A percentile compares a stretch with the other conserved stretches of the same genome.
These are phyloP conservation scores for Pteropus rufus DNA, from an alignment of 2,797 vertebrate genomes.

Conservation along the genomic window DNA sequence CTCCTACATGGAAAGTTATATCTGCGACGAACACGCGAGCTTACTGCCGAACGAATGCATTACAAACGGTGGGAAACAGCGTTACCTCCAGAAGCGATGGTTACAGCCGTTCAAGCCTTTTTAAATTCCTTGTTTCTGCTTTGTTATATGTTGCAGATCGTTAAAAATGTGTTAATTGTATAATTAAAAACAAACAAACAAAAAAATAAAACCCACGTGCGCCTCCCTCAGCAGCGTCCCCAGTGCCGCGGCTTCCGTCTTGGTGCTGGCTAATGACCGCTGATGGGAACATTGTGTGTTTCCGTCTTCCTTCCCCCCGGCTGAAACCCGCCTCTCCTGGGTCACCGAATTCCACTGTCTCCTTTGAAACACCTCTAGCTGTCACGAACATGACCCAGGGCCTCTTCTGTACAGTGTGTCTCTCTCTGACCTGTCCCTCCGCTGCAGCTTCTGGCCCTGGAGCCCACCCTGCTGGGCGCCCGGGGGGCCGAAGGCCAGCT, in stretches of 20 bases:
- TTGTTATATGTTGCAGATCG: neutral
- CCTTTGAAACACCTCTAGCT: accelerated
- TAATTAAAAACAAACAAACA: no score
- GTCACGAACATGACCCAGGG: accelerated
- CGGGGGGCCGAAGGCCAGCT: no score
- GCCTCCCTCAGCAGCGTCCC: neutral
- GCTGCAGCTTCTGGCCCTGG: no score
- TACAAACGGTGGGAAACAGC: neutral
- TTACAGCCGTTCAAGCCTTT: neutral
- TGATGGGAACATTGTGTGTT: accelerated
- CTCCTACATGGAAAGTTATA: neutral
- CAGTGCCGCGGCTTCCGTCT: accelerated
- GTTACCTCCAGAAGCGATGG: accelerated
- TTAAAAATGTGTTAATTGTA: neutral
- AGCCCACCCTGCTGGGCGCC: no score
- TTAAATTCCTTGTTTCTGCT: neutral
- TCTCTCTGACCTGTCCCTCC: accelerated
- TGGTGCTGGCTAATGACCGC: accelerated
- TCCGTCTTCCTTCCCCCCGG: no score
- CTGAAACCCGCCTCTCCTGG: neutral
- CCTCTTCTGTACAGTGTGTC: accelerated
- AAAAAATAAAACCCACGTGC: accelerated
- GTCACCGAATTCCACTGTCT: accelerated
- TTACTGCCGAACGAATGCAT: neutral
- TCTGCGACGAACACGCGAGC: no score